phyloP scores from a whole-genome alignment of 1,140 invertebrate genomes.

The Apis cerana region DNA sequence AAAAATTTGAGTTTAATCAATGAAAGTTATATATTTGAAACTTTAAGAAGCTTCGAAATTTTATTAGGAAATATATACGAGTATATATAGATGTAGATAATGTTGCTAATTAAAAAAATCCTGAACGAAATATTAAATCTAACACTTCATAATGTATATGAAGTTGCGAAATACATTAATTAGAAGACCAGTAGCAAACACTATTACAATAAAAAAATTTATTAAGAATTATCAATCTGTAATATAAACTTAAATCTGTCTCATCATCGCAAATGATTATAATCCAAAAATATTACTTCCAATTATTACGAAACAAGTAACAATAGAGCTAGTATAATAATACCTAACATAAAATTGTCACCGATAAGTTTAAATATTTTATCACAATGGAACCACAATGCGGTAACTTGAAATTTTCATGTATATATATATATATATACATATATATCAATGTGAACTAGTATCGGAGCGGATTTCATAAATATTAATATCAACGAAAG shows the following conservation, averaged over 20 bases:
- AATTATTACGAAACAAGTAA: background rate
- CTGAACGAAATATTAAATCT: too few relatives aligned
- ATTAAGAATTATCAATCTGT: background rate
- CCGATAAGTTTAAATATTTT: slow-evolving; percentile 19
- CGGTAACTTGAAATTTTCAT: slow-evolving; percentile 17
- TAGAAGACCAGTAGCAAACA: too few relatives aligned
- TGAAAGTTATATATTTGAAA: too few relatives aligned
- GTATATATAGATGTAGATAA: too few relatives aligned
- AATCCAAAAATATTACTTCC: background rate
- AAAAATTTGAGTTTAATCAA: too few relatives aligned
- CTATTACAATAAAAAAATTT: too few relatives aligned
- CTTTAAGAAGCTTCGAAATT: too few relatives aligned
- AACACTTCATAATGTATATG: too few relatives aligned
- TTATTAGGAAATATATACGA: too few relatives aligned
- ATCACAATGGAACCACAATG: background rate
- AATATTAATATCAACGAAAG: slow-evolving; percentile 34
- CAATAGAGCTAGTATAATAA: background rate
- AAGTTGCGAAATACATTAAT: too few relatives aligned
- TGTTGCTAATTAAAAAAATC: too few relatives aligned
- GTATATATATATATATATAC: slow-evolving; percentile 15
- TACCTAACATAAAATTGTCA: background rate
- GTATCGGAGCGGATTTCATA: slow-evolving; percentile 36
- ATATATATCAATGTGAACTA: background rate
- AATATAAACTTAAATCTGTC: background rate
- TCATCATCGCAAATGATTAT: background rate